phyloP scores from a whole-genome alignment of 2,113 vertebrate genomes.

The Epinephelus fuscoguttatus region DNA sequence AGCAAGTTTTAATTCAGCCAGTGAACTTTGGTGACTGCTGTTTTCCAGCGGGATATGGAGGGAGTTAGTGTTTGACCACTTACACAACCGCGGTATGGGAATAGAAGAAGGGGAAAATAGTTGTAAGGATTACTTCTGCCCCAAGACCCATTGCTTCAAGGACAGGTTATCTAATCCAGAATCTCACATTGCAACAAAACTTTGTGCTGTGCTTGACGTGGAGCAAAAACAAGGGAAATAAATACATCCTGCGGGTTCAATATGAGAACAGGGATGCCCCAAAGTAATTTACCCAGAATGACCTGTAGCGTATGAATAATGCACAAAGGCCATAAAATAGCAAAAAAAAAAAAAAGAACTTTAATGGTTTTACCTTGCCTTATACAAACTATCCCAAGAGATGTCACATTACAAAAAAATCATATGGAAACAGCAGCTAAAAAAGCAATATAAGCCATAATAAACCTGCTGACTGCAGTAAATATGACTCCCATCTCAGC shows the following conservation, averaged over 20 bases:
- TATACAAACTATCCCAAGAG: constrained; percentile 74
- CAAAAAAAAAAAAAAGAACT: constrained; percentile 46
- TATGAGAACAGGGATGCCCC: constrained; percentile 73
- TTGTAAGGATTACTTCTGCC: constrained; percentile 48
- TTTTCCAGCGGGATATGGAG: constrained; percentile 43
- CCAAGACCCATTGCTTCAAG: constrained; percentile 25
- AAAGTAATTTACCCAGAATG: constrained; percentile 74
- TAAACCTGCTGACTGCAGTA: constrained; percentile 78
- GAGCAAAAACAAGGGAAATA: constrained; percentile 41
- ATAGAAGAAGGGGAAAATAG: constrained; percentile 8
- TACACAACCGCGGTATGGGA: constrained; percentile 12
- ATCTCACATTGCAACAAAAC: constrained; percentile 50
- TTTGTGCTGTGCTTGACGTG: constrained; percentile 27
- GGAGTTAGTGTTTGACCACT: constrained; percentile 37
- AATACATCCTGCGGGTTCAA: constrained; percentile 44
- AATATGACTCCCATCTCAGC: constrained; percentile 68
- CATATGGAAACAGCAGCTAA: constrained; percentile 58
- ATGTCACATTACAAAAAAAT: constrained; percentile 72
- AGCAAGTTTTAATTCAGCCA: constrained; percentile 42
- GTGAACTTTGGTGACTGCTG: constrained; percentile 45
- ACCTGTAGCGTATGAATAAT: constrained; percentile 73
- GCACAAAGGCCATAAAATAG: constrained; percentile 63
- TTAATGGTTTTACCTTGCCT: constrained; percentile 67
- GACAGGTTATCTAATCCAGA: constrained; percentile 54
- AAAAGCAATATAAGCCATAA: constrained; percentile 68